Base-by-base conservation (phyloP, 2,888 invertebrate genomes). In the Cerceris ruficornis region DNA sequence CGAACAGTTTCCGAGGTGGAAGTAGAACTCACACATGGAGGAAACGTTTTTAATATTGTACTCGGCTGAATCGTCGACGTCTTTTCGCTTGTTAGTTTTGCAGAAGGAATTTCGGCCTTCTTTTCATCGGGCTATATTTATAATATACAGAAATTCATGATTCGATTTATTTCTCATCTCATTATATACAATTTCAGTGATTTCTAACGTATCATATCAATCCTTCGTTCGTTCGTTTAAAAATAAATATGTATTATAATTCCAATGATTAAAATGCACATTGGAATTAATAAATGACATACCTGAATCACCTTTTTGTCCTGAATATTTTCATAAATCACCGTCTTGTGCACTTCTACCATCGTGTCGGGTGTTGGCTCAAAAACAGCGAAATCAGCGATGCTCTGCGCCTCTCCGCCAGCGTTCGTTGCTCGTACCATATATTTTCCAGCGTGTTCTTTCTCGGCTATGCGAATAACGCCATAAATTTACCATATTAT, bases 371-470 rank as follows among this genome's bases (percentile, higher is more conserved):
- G 95, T 6, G 95, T 94, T 65, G 95, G 95, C 87, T 96, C 96
- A 80, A 95, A 94, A 49, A 97, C 95, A 72, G 95, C 95, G 83
- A 97, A 95, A 89, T 96, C 96, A 8, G 96, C 96, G 80, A 96
- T 95, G 91, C 96, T 96, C 90, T 95, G 95, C n/a, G 96, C 96
- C 92, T 96, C 96, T n/a, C 96, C 96, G 15, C 95, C 96, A 65
- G 95, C 94, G 90, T 97, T 97, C 0, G 94, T 94, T 9, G 96
- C 96, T 82, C 94, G 94, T 13, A 96, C 96, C 94, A 95, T 96
- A 87, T 96, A 96, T 87, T 96, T 95, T 64, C 97, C 97, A 70
- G 95, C 95, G 91, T 98, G 96, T 79, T 94, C 92, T 42, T 94
- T 93, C 85, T 94, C 93, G 80, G 94, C 95, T 95, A 78, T 43